These are phyloP conservation scores for Drosophila lacteicornis DNA, from an alignment of 1,140 invertebrate species.

Conservation along the genomic window DNA sequence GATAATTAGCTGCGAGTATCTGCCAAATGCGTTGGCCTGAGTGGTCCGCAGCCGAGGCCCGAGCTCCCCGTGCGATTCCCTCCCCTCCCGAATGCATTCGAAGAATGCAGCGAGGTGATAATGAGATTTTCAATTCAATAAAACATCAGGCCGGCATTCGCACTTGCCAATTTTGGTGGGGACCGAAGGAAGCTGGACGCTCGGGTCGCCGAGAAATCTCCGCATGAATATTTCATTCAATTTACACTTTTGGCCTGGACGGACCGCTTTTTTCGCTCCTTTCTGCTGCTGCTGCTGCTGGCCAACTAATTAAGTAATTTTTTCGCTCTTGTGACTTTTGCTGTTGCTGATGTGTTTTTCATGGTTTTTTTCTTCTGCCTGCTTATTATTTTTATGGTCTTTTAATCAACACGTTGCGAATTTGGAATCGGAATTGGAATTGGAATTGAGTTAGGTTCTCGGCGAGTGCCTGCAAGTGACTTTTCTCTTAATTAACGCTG, in stretches of 20 bases:
- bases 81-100: slow-evolving; percentile 65
- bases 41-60: slow-evolving; percentile 36
- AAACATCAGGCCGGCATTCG: slow-evolving; percentile 63
- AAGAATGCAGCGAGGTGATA: slow-evolving; percentile 81
- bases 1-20: slow-evolving; percentile 84
- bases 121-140: slow-evolving; percentile 82
- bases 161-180: slow-evolving; percentile 70
- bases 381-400: slow-evolving; percentile 63
- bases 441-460: slow-evolving; percentile 24
- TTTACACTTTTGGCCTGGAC: slow-evolving; percentile 67
- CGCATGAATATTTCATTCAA: slow-evolving; percentile 83
- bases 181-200: slow-evolving; percentile 12
- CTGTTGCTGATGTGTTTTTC: slow-evolving; percentile 55
- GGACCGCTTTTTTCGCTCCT: slow-evolving; percentile 26
- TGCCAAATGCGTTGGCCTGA: slow-evolving; percentile 57
- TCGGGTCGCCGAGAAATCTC: slow-evolving; percentile 56
- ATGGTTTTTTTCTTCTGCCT: slow-evolving; percentile 17
- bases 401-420: slow-evolving; percentile 68
- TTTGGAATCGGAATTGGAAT: slow-evolving; percentile 42
- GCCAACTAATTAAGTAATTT: slow-evolving; percentile 80
- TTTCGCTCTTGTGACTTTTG: slow-evolving; percentile 46
- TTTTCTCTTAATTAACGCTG: slow-evolving; percentile 69
- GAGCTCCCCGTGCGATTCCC: background rate
- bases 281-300: slow-evolving; percentile 6
- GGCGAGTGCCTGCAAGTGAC: slow-evolving; percentile 57